A percentile compares a stretch with the other conserved stretches of the same genome.
phyloP scores from a whole-genome alignment of 2,888 invertebrate species.

The Polydrusus cervinus region DNA sequence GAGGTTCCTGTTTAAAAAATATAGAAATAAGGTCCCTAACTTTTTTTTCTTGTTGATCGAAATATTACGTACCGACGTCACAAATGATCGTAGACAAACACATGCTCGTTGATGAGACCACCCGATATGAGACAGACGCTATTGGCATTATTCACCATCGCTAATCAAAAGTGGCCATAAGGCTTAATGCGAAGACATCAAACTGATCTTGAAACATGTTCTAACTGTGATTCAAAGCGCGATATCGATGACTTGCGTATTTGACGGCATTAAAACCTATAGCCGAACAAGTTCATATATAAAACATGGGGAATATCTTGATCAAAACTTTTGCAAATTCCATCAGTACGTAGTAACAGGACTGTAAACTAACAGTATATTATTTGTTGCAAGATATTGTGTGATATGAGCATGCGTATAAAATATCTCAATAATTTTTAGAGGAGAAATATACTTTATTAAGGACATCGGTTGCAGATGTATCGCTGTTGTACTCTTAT shows the following conservation, averaged over 20 bases:
- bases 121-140: constrained; percentile 34
- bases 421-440: too few relatives aligned
- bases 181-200: constrained; percentile 39
- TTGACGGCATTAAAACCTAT: constrained; percentile 31
- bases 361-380: neutral
- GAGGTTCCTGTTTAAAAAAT: neutral
- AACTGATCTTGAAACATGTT: constrained; percentile 44
- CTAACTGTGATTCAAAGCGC: constrained; percentile 42
- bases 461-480: too few relatives aligned
- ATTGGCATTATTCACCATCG: constrained; percentile 39
- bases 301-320: constrained; percentile 22
- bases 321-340: constrained; percentile 23
- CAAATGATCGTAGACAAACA: constrained; percentile 31
- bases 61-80: constrained; percentile 28
- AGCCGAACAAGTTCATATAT: constrained; percentile 24
- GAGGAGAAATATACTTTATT: too few relatives aligned
- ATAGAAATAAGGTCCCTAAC: neutral
- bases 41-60: constrained; percentile 4
- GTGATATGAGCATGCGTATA: neutral
- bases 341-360: neutral
- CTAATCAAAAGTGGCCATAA: constrained; percentile 41
- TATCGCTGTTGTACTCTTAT: too few relatives aligned
- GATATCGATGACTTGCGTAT: constrained; percentile 47
- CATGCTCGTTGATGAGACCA: constrained; percentile 37
- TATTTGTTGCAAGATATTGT: neutral